These are phyloP conservation scores for Anomalospiza imberbis DNA, from an alignment of 2,797 vertebrate species.

Conservation along the genomic window DNA sequence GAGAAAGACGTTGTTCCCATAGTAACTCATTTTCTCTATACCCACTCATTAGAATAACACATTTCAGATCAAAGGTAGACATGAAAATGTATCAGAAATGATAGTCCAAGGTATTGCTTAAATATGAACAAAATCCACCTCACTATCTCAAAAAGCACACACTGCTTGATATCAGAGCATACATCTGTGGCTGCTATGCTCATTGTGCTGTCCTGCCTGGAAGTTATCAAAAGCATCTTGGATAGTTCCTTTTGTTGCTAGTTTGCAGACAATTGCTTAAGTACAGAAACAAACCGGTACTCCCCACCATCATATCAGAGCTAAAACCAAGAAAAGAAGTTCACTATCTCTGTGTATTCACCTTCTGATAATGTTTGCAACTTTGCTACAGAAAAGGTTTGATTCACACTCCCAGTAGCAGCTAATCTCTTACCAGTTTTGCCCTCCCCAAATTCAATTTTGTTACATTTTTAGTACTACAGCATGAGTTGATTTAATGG, in stretches of 20 bases:
- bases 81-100: neutral
- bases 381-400: neutral
- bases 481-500: neutral
- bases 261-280: neutral
- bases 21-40: slow-evolving; percentile 49
- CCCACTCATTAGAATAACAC: slow-evolving; percentile 41
- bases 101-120: neutral
- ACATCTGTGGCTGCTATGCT: neutral
- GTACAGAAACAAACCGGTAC: neutral
- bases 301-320: neutral
- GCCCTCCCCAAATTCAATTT: neutral
- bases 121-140: neutral
- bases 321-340: neutral
- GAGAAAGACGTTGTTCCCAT: neutral
- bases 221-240: neutral
- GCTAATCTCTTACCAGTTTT: neutral
- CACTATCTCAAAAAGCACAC: neutral
- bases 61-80: slow-evolving; percentile 35
- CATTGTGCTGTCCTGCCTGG: neutral
- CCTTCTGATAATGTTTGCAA: neutral
- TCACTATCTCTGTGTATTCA: neutral
- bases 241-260: neutral
- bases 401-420: neutral
- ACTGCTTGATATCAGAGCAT: neutral
- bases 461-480: neutral